A percentile compares a stretch with the other conserved stretches of the same genome.
These are phyloP conservation scores for Orthosia incerta DNA, from an alignment of 2,888 invertebrate genomes.

Conservation along the genomic window DNA sequence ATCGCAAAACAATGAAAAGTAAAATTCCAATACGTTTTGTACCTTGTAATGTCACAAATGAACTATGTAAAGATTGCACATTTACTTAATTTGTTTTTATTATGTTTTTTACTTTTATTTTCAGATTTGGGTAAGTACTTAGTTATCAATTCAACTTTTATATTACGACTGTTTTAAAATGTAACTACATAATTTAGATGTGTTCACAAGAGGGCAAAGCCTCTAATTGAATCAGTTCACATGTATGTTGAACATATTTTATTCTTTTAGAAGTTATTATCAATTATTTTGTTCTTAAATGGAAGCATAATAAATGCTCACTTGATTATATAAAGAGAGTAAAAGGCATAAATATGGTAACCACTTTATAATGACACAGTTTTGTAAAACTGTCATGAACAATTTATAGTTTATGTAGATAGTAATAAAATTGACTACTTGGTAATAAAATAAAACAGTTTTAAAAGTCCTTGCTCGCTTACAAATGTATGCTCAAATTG, in stretches of 20 bases:
- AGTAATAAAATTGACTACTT: not conserved
- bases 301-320: no score
- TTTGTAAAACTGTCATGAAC: not conserved
- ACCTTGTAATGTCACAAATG: not conserved
- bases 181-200: no score
- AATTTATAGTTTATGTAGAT: not conserved
- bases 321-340: not conserved
- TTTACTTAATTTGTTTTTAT: not conserved
- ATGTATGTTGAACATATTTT: not conserved
- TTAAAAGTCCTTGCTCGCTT: not conserved
- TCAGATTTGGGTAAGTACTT: conserved; percentile 57
- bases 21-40: conserved; percentile 5
- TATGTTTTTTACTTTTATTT: conserved; percentile 7
- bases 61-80: not conserved
- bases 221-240: not conserved
- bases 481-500: not conserved
- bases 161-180: not conserved
- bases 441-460: not conserved
- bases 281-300: not conserved
- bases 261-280: not conserved
- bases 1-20: not conserved
- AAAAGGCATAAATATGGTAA: not conserved
- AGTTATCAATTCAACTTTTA: conserved; percentile 12
- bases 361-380: not conserved
- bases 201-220: not conserved